Evolutionary conservation across 2,113 vertebrate species (phyloP).

Genomic region (Mixornis gularis): DNA sequence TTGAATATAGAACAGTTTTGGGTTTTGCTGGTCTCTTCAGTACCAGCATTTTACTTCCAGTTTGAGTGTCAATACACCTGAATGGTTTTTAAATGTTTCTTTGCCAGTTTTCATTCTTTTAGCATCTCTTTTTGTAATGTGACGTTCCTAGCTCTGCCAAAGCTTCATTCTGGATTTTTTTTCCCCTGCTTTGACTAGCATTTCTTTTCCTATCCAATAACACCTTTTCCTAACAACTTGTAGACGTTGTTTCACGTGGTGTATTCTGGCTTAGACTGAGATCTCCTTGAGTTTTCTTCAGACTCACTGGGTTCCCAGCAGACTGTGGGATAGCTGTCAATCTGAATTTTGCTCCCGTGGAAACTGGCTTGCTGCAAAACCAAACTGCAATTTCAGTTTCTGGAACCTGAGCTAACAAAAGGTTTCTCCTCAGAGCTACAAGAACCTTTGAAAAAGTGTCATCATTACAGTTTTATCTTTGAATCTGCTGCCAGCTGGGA

Average conservation of each 20-base stretch:
- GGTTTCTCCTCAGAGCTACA: neutral
- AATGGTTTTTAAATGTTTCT: neutral
- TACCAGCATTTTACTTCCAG: neutral
- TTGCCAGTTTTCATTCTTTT: neutral
- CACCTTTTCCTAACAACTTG: neutral
- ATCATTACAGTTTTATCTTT: neutral
- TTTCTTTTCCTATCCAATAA: neutral
- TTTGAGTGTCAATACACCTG: neutral
- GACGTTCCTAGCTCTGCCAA: neutral
- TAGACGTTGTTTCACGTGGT: fast-evolving
- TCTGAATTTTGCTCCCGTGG: neutral
- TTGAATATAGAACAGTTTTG: neutral
- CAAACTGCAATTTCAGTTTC: neutral
- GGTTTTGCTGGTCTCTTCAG: neutral
- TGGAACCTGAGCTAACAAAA: neutral
- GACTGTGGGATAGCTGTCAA: neutral
- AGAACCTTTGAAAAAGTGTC: neutral
- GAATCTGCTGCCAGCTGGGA: neutral
- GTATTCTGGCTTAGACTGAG: neutral
- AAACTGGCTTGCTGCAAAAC: neutral
- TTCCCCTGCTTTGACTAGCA: fast-evolving
- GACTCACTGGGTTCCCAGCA: neutral
- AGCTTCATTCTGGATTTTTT: neutral
- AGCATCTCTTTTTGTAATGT: neutral
- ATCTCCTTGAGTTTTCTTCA: neutral